phyloP scores from a whole-genome alignment of 2,888 invertebrate species.

The Rhabditophanes sp. region DNA sequence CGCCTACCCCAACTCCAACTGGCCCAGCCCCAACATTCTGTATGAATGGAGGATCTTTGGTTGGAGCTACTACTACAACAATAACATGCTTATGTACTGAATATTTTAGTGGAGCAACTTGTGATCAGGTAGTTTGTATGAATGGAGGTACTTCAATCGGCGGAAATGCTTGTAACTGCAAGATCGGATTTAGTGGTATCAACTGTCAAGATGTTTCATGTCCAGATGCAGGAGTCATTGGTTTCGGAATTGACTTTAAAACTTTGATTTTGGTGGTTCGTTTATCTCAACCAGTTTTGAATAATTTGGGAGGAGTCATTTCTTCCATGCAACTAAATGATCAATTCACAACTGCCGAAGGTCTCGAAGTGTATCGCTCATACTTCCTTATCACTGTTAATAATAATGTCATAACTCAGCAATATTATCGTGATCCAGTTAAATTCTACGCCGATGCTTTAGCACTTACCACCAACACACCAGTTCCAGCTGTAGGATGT shows the following conservation, averaged over 20 bases:
- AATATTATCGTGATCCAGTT: background rate
- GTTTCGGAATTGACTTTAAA: no score
- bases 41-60: constrained; percentile 8
- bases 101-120: constrained; percentile 18
- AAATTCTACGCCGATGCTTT: background rate
- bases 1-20: constrained; percentile 9
- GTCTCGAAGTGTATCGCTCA: no score
- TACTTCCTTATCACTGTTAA: constrained; percentile 2
- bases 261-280: no score
- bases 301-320: no score
- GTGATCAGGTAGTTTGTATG: constrained; percentile 23
- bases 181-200: no score
- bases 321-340: no score
- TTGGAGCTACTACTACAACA: constrained; percentile 8
- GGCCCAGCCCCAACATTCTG: constrained; percentile 4
- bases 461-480: background rate
- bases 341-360: no score
- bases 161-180: constrained; percentile 4
- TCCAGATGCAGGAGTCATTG: no score
- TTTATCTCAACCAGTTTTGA: background rate
- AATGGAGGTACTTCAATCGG: constrained; percentile 17
- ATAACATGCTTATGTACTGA: constrained; percentile 24
- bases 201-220: no score
- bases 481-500: constrained; percentile 5
- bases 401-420: background rate